Base-by-base conservation (phyloP, 2,888 invertebrate genomes). In the Coelinius sp. region DNA sequence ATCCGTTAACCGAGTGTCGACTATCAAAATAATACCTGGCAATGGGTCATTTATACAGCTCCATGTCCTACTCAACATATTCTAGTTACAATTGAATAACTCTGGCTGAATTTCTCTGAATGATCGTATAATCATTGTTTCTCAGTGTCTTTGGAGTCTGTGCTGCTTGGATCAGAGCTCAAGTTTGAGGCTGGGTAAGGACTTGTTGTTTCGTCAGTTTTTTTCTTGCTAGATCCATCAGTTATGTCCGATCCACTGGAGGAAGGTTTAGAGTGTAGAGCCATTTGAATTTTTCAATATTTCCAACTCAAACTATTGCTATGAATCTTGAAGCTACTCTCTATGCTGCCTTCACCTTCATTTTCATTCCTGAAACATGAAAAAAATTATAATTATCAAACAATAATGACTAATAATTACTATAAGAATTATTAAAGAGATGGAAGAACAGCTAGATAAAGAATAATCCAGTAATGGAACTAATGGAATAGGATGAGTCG, bases 201-300 rank as follows among this genome's bases (percentile, higher is more conserved):
- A 85, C 94, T 95, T 20, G 91, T 89, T 0, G 96, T 96, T 83
- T 96, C 95, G 86, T 97, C 96, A 0, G 94, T 94, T 0, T 96
- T 80, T 92, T 94, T 84, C 94, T 94, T 44, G 93, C 89, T 8
- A 97, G 88, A 71, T 97, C 97, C 0, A 92, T 90, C 77, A 93
- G 86, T 14, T 93, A 91, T 91, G 96, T 94, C 83, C 93, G 92
- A 56, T 92, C 92, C 53, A 97, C 91, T 0, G 99, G 97, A 56
- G 92, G 93, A 31, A 99, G 89, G 81, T 92, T 95, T 73, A 98
- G 92, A 0, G 98, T 99, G 86, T 98, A 99, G 12, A 99, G 89
- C 93, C 96, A 98, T 89, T 97, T 97, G 75, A 92, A 91, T 84
- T 97, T 98, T 1, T 90, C 88, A 20, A 90, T 84, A 88, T 98